Percentiles rank a stretch among this genome's conserved stretches.
Conservation (phyloP, 2,888 invertebrate species). For the Eudiplozoon nipponicum region DNA sequence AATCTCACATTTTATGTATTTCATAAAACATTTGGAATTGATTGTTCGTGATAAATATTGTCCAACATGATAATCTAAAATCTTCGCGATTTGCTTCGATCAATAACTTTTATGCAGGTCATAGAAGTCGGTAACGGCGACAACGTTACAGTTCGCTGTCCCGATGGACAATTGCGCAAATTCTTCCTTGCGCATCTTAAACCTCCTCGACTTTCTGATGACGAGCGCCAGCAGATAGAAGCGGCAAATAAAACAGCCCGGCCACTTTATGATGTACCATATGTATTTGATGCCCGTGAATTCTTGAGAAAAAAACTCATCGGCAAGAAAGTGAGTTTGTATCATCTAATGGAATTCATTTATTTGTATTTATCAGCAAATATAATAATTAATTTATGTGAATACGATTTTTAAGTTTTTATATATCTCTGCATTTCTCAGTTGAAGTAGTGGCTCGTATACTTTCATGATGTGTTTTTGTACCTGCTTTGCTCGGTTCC, state of each 20-base stretch:
- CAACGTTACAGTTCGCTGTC: constrained; percentile 48
- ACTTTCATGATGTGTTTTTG: too few species aligned
- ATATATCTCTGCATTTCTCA: too few species aligned
- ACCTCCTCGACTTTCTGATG: constrained; percentile 37
- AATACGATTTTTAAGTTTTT: too few species aligned
- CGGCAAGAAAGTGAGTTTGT: constrained; percentile 48
- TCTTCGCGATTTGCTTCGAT: not conserved
- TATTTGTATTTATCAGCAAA: too few species aligned
- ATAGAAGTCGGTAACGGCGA: constrained; percentile 74
- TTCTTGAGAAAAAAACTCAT: constrained; percentile 70
- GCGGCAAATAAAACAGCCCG: constrained; percentile 22
- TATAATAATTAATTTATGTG: too few species aligned
- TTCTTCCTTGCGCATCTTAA: constrained; percentile 75
- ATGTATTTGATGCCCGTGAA: constrained; percentile 90
- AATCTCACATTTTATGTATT: not conserved
- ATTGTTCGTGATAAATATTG: too few species aligned
- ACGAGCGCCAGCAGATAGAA: not conserved
- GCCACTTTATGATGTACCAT: constrained; percentile 81
- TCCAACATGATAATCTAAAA: too few species aligned
- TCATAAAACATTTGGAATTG: too few species aligned
- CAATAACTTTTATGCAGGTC: constrained; percentile 20
- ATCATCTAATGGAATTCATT: too few species aligned
- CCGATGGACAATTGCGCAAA: constrained; percentile 48
- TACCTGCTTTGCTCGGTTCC: too few species aligned
- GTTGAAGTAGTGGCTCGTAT: too few species aligned